phyloP scores from a whole-genome alignment of 2,113 vertebrate genomes.

The Hypomesus transpacificus region DNA sequence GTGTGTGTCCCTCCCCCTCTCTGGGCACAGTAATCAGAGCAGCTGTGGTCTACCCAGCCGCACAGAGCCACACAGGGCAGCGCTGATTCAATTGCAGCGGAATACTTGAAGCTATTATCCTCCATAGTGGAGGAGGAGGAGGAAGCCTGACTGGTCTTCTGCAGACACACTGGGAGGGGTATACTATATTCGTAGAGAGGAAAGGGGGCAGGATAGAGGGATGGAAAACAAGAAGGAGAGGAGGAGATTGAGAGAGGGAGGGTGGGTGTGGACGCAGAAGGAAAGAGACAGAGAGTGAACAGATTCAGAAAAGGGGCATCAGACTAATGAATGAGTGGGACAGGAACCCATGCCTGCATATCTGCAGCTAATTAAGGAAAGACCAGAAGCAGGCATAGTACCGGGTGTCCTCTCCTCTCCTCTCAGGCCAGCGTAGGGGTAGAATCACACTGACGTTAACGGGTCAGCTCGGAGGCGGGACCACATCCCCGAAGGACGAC shows the following conservation, averaged over 20 bases:
- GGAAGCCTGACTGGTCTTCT: constrained; percentile 3
- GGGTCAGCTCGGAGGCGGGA: constrained; percentile 13
- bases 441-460: constrained; percentile 32
- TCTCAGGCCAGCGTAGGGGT: neutral
- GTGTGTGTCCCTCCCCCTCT: constrained; percentile 4
- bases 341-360: neutral
- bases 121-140: constrained; percentile 42
- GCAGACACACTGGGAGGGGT: constrained; percentile 20
- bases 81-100: constrained; percentile 68
- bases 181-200: neutral
- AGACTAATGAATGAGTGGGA: constrained; percentile 31
- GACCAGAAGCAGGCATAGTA: too few relatives aligned
- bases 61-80: constrained; percentile 25
- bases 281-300: constrained; percentile 14
- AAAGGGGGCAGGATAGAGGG: neutral
- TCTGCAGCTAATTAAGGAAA: too few relatives aligned
- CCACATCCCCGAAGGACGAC: constrained; percentile 25
- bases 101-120: constrained; percentile 61
- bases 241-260: neutral
- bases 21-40: constrained; percentile 65
- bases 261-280: neutral
- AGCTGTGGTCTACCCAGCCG: constrained; percentile 61
- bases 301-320: neutral
- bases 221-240: neutral
- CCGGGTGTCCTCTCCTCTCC: neutral